Percentiles rank a stretch among this genome's conserved stretches.
Evolutionary conservation across 2,888 invertebrate species (phyloP).

Genomic region (Rhingia campestris): DNA sequence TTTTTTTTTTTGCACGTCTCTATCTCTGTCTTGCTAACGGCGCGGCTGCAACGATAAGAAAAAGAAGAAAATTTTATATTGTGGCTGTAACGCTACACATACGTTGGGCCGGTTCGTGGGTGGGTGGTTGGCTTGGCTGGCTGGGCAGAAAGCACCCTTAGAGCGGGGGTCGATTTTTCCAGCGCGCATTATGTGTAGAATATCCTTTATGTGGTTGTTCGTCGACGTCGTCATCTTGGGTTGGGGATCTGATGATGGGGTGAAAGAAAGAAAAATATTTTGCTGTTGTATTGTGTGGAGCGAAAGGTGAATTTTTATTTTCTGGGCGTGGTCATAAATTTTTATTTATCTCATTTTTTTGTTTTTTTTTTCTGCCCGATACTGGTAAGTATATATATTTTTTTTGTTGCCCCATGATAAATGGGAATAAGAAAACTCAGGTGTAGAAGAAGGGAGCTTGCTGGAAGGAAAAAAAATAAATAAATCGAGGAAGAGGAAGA

Average conservation of each 20-base stretch:
- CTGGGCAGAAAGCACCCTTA: slow-evolving; percentile 56
- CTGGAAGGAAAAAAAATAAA: background rate
- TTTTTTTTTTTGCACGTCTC: slow-evolving; percentile 2
- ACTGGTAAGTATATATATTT: slow-evolving; percentile 37
- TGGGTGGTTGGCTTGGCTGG: slow-evolving; percentile 36
- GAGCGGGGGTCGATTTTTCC: slow-evolving; percentile 46
- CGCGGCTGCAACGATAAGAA: slow-evolving; percentile 21
- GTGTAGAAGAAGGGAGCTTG: slow-evolving; percentile 27
- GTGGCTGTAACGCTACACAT: slow-evolving; percentile 28
- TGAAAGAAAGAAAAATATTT: slow-evolving; percentile 72
- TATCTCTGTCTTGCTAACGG: slow-evolving; percentile 43
- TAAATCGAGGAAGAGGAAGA: slow-evolving; percentile 21
- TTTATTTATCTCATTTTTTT: slow-evolving; percentile 65
- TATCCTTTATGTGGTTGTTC: slow-evolving; percentile 66
- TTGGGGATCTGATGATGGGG: slow-evolving; percentile 7
- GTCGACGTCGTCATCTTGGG: slow-evolving; percentile 1
- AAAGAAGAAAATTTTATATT: slow-evolving; percentile 46
- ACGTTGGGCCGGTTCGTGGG: slow-evolving; percentile 27
- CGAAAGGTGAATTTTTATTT: slow-evolving; percentile 74
- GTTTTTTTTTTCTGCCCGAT: slow-evolving; percentile 10
- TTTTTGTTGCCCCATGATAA: slow-evolving; percentile 57
- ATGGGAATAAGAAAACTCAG: slow-evolving; percentile 69
- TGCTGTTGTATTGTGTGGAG: slow-evolving; percentile 71
- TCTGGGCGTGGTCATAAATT: slow-evolving; percentile 74
- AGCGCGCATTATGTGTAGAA: slow-evolving; percentile 60